Evolutionary conservation across 2,113 vertebrate species (phyloP).

Genomic region (Dromiciops gliroides): DNA sequence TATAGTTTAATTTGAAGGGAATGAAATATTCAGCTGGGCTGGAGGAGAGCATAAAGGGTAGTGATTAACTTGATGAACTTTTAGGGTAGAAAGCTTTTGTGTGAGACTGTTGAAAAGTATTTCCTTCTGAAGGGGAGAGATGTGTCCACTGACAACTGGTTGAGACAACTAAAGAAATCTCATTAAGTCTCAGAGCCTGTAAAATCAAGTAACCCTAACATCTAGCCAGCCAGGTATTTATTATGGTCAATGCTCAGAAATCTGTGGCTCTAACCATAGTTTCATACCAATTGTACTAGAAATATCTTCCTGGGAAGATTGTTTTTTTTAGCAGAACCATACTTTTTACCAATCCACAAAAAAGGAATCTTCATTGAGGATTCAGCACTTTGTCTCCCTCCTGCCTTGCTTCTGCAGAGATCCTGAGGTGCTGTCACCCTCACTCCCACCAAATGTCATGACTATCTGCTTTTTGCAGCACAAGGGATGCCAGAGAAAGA

Average conservation of each 20-base stretch:
- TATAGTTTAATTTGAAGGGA: not conserved
- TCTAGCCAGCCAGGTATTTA: too few species aligned
- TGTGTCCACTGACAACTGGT: not conserved
- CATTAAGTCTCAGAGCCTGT: not conserved
- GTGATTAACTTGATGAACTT: not conserved
- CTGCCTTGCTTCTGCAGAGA: not conserved
- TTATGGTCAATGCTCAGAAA: too few species aligned
- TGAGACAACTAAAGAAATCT: not conserved
- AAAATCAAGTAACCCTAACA: too few species aligned
- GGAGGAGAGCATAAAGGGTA: not conserved
- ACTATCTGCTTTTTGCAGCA: not conserved
- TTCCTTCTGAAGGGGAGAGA: not conserved
- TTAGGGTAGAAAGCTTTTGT: not conserved
- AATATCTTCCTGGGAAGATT: not conserved
- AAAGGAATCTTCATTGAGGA: not conserved
- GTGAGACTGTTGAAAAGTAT: not conserved
- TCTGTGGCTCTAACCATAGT: too few species aligned
- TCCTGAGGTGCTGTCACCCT: not conserved
- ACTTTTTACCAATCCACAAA: not conserved
- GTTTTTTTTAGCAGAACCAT: not conserved
- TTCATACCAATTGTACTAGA: too few species aligned
- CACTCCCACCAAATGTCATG: not conserved
- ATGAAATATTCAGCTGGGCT: not conserved
- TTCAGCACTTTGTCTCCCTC: not conserved
- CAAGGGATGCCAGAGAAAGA: not conserved